These are phyloP conservation scores for Pseudorasbora parva DNA, from an alignment of 2,113 vertebrate species.

Conservation along the genomic window DNA sequence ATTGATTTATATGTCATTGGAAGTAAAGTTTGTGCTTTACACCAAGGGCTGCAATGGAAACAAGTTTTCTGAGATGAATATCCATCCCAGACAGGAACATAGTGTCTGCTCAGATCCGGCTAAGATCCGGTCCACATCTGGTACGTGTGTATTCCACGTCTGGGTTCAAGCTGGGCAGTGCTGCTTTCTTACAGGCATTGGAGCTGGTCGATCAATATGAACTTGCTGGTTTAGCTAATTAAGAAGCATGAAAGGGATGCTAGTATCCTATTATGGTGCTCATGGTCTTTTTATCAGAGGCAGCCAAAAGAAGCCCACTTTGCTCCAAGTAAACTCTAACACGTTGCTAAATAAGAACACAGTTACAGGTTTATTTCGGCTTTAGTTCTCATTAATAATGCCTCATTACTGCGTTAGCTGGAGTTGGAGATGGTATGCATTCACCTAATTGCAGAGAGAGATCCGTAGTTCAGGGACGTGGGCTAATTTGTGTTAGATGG, in stretches of 20 bases:
- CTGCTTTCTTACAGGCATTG: background rate
- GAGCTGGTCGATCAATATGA: background rate
- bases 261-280: background rate
- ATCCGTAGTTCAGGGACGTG: background rate
- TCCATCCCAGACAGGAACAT: too few species aligned
- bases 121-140: too few species aligned
- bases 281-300: background rate
- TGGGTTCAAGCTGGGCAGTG: background rate
- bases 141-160: too few species aligned
- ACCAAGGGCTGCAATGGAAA: too few species aligned
- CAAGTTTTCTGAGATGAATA: background rate
- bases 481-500: conserved; percentile 7
- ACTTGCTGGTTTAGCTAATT: background rate
- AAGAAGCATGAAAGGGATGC: background rate
- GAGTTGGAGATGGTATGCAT: background rate
- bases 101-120: too few species aligned
- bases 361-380: conserved; percentile 1
- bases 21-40: too few species aligned
- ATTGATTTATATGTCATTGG: too few species aligned
- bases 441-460: background rate
- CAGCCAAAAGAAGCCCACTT: background rate
- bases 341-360: background rate
- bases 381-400: conserved; percentile 19
- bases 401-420: background rate
- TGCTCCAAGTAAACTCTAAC: background rate